These are phyloP conservation scores for Periophthalmus magnuspinnatus DNA, from an alignment of 2,797 vertebrate genomes.

Conservation along the genomic window DNA sequence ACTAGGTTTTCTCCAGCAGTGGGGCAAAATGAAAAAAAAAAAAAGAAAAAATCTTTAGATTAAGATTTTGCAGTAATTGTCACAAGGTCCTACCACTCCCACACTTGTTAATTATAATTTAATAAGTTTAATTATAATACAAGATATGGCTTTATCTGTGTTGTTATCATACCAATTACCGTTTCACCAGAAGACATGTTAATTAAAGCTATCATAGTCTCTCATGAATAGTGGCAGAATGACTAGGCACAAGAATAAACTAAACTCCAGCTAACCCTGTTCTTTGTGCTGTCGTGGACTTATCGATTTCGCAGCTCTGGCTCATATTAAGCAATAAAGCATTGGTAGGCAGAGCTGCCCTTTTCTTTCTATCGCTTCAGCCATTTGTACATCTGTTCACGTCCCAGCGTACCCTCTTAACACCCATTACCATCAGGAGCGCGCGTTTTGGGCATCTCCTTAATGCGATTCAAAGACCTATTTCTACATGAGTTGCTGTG, in stretches of 20 bases:
- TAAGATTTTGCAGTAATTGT: no score
- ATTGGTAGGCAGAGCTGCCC: slow-evolving; percentile 47
- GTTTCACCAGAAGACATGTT: not conserved
- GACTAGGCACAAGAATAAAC: slow-evolving; percentile 31
- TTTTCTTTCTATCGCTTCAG: slow-evolving; percentile 51
- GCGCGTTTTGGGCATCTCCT: slow-evolving; percentile 55
- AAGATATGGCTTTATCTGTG: not conserved
- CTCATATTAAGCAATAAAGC: slow-evolving; percentile 55
- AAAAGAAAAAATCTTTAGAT: no score
- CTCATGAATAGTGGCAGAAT: slow-evolving; percentile 11
- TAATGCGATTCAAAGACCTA: slow-evolving; percentile 79
- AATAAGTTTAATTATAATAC: not conserved
- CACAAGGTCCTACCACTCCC: not conserved
- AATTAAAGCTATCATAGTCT: slow-evolving; percentile 2
- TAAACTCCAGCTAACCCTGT: slow-evolving; percentile 37
- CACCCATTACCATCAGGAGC: slow-evolving; percentile 61
- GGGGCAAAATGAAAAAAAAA: no score
- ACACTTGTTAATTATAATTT: not conserved
- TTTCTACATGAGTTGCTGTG: slow-evolving; percentile 77
- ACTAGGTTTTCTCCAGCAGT: no score
- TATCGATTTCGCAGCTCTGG: slow-evolving; percentile 30
- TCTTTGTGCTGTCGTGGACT: slow-evolving; percentile 22
- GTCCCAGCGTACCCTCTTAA: slow-evolving; percentile 45
- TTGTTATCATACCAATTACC: not conserved
- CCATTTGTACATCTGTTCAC: slow-evolving; percentile 52